These are phyloP conservation scores for Drosophila arawakana DNA, from an alignment of 1,140 invertebrate species.

Conservation along the genomic window DNA sequence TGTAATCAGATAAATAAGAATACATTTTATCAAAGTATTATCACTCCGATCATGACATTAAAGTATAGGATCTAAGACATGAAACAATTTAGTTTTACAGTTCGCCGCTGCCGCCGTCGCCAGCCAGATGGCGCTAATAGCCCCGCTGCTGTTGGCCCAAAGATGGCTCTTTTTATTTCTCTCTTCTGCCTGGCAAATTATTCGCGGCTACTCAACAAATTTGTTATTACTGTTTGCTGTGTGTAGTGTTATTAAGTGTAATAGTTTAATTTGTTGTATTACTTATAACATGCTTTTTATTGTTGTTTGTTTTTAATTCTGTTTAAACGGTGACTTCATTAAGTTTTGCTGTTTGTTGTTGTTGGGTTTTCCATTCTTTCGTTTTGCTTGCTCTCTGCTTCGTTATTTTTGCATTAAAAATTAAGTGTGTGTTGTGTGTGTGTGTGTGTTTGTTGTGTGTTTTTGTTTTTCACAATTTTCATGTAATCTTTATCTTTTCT, in stretches of 20 bases:
- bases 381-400: constrained; percentile 13
- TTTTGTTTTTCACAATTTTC: constrained; percentile 64
- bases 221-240: constrained; percentile 35
- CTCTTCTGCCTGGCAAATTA: not conserved
- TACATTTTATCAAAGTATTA: too few relatives aligned
- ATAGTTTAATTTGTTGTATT: constrained; percentile 65
- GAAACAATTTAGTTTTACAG: constrained; percentile 51
- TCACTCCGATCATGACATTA: too few relatives aligned
- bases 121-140: constrained; percentile 52
- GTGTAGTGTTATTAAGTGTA: constrained; percentile 56
- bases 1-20: too few relatives aligned
- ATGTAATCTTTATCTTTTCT: constrained; percentile 58
- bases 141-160: constrained; percentile 20
- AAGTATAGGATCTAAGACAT: not conserved
- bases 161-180: constrained; percentile 35
- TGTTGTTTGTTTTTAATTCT: constrained; percentile 33
- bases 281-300: constrained; percentile 69
- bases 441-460: constrained; percentile 25
- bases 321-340: constrained; percentile 80
- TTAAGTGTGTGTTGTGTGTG: constrained; percentile 67
- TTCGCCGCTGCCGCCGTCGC: constrained; percentile 34
- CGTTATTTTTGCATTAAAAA: constrained; percentile 62
- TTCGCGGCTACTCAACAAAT: constrained; percentile 15
- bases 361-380: constrained; percentile 35
- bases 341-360: constrained; percentile 66